Base-by-base conservation (phyloP, 2,797 vertebrate species). In the Holocentrus rufus region DNA sequence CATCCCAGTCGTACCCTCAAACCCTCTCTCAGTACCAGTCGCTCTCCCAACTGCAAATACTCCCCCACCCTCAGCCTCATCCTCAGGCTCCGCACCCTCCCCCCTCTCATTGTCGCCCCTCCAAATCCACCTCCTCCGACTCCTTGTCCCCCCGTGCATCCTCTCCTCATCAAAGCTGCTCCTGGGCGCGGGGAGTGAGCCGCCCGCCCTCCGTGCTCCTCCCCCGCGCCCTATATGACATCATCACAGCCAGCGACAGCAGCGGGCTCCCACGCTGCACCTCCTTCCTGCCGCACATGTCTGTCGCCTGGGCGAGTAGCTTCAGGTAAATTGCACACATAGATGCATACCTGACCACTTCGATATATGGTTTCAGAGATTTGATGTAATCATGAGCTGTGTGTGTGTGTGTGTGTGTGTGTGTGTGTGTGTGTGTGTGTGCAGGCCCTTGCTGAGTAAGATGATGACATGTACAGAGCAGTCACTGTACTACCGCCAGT, bases 381-480 rank as follows among this genome's bases (percentile, higher is more conserved):
- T 22, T 27, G 34, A 39, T 39, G 11, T 30, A 18, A 46, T 36
- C 8, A 13, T 34, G 5, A 25, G 20, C 17, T 0, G 34, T 20
- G 27, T 52, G 27, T 52, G 10, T 22, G 34, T 34, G 2, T 67
- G 4, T 70, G 0, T 27, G 71, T 54, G 13, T 66, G 5, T 47
- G 1, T 49, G 6, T 67, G 4, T 70, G 0, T 67, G 4, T 70
- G 0, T 30, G 71, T 49, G 13, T 65, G 6, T 44, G 1, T 46
- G 6, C 76, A 93, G 97, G 23, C 98, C 98, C 2, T 90, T 96
- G 23, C 94, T 98, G 88, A 98, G 96, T 87, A 98, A 98, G 89
- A 97, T 96, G 90, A 99, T 99, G 98, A 99, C 98, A 0, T 97
- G 95, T 84, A 99, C 98, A 0, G 98, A 99, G 79, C 98, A 99